Percentiles rank a stretch among this genome's conserved stretches.
These are phyloP conservation scores for Tauraco hartlaubi DNA, from an alignment of 2,797 vertebrate genomes.

Conservation along the genomic window DNA sequence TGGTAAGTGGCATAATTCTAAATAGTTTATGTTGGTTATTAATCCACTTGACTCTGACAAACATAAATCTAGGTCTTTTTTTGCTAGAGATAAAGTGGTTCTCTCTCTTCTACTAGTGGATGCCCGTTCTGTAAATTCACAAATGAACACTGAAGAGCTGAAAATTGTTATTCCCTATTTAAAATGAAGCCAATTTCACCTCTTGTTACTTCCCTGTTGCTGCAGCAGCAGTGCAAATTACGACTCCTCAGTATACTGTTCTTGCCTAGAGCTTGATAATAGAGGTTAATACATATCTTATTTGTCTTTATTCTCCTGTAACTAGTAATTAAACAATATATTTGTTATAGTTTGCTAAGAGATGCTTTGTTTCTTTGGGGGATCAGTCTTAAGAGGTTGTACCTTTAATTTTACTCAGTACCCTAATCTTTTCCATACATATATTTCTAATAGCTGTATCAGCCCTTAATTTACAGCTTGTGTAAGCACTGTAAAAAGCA, in stretches of 20 bases:
- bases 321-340: not conserved
- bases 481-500: not conserved
- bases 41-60: not conserved
- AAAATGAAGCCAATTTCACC: conserved; percentile 7
- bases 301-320: not conserved
- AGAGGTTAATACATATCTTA: not conserved
- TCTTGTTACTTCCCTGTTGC: not conserved
- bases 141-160: not conserved
- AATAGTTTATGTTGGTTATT: not conserved
- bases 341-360: not conserved
- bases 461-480: not conserved
- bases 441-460: not conserved
- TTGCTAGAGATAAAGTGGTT: not conserved
- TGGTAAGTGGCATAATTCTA: not conserved
- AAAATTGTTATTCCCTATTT: not conserved
- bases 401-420: not conserved
- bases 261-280: not conserved
- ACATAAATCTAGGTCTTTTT: not conserved
- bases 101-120: not conserved
- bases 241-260: not conserved
- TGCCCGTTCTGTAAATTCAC: not conserved
- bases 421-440: not conserved
- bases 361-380: not conserved
- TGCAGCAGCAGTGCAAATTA: not conserved
- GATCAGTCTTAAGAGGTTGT: not conserved